Evolutionary conservation across 2,888 invertebrate species (phyloP).

Genomic region (Drosophila pullipes): DNA sequence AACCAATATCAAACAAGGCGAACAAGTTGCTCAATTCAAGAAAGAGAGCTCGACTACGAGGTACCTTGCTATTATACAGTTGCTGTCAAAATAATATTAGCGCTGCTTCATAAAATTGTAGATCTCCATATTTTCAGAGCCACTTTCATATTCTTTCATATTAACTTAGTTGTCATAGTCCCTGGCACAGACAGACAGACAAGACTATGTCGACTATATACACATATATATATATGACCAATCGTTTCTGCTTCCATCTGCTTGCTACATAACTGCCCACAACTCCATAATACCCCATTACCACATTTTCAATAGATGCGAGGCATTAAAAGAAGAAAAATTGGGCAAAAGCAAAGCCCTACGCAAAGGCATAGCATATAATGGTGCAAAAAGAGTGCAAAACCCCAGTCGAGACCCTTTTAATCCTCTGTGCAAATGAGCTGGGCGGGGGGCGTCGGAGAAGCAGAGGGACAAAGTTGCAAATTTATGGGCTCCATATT

Average conservation of each 20-base stretch:
- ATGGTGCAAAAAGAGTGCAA: conserved; percentile 59
- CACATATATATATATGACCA: background rate
- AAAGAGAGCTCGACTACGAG: background rate
- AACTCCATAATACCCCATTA: background rate
- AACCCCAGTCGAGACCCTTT: conserved; percentile 78
- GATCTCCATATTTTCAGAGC: too few species aligned
- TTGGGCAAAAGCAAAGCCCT: conserved; percentile 60
- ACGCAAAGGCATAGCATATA: conserved; percentile 70
- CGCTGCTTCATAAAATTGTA: too few species aligned
- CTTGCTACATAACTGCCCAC: too few species aligned
- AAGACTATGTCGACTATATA: background rate
- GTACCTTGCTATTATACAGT: background rate
- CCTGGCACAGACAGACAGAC: too few species aligned
- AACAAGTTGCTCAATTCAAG: background rate
- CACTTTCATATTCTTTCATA: too few species aligned
- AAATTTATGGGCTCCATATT: conserved; percentile 71
- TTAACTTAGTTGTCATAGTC: too few species aligned
- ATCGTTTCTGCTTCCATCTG: background rate
- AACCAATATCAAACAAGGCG: conserved; percentile 10
- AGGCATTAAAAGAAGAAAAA: conserved; percentile 45
- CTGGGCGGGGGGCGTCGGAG: background rate
- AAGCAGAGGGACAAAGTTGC: conserved; percentile 32
- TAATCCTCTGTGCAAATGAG: conserved; percentile 78
- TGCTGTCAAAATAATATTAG: too few species aligned
- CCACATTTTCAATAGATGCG: conserved; percentile 5